Evolutionary conservation across 2,113 vertebrate species (phyloP), one percentile per base, ranked within the genome.

Genomic region (Oreocharis arfaki): DNA sequence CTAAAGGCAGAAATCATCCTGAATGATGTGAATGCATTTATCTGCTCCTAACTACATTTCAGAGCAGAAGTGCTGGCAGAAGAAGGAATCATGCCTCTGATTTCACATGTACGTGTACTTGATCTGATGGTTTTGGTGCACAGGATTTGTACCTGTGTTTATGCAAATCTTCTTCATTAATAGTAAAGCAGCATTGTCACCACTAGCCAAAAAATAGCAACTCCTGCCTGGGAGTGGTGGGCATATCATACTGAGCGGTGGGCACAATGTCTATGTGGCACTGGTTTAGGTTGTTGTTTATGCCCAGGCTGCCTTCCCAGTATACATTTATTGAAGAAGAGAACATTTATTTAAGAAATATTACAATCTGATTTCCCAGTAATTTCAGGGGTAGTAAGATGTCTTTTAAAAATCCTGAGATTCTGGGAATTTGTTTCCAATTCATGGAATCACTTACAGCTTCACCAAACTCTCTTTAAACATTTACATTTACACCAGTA

Each of bases 101-200:
- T 71, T 77, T 86, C 68, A 69, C 32, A 27, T 19, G 50, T 32
- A 56, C 4, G 4, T 13, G 9, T 16, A 7, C 3, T 47, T 39
- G 37, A 35, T 39, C 7, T 49, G 24, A 33, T 3, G 2, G 1
- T 47, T 73, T 64, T 4, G 2, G 12, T 24, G 27, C 3, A 3
- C 15, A 52, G 23, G n/a, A 61, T 67, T 91, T 77, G 20, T 32
- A 73, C 19, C n/a, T 42, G 4, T 44, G 15, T 64, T 60, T 65
- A 33, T 60, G 17, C 11, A 82, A 65, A 23, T n/a, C 42, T 76
- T 89, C 53, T 46, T 41, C 39, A 9, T 64, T 74, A 35, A 55
- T 11, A 24, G 7, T 57, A 44, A 73, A 68, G 14, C 20, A 49
- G 13, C 16, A 39, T 4, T 42, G 11, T 35, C 9, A 15, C 9